phyloP scores from a whole-genome alignment of 2,113 vertebrate genomes.

The Melanerpes aurifrons region DNA sequence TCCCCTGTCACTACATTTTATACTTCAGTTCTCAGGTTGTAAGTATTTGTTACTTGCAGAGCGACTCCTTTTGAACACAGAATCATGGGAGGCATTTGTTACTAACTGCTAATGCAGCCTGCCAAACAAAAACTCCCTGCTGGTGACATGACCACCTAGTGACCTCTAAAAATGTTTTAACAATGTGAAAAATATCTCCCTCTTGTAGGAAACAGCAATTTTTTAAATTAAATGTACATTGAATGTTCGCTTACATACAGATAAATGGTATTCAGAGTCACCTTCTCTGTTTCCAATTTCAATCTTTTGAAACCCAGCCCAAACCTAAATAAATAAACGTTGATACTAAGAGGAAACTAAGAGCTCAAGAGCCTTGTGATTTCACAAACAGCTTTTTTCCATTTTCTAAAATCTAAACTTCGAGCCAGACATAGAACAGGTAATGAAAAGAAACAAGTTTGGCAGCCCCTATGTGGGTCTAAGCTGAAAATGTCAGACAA shows the following conservation, averaged over 20 bases:
- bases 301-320: conserved; percentile 87
- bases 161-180: conserved; percentile 90
- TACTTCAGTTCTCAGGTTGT: conserved; percentile 84
- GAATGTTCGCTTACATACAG: conserved; percentile 84
- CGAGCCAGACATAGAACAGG: conserved; percentile 82
- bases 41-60: conserved; percentile 84
- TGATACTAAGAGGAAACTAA: conserved; percentile 89
- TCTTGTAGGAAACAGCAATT: conserved; percentile 87
- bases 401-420: conserved; percentile 87
- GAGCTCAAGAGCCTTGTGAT: conserved; percentile 84
- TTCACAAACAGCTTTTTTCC: conserved; percentile 86
- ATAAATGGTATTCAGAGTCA: conserved; percentile 88
- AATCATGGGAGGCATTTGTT: conserved; percentile 85
- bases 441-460: conserved; percentile 87
- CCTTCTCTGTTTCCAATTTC: conserved; percentile 89
- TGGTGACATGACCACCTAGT: conserved; percentile 88
- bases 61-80: conserved; percentile 79
- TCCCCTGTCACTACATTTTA: conserved; percentile 82
- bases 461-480: conserved; percentile 78
- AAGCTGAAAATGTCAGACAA: conserved; percentile 79
- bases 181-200: conserved; percentile 92
- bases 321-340: conserved; percentile 89
- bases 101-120: conserved; percentile 83
- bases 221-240: conserved; percentile 86
- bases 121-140: conserved; percentile 88